Evolutionary conservation across 2,888 invertebrate species (phyloP), one percentile per base, ranked within the genome.

Genomic region (Volucella zonaria): DNA sequence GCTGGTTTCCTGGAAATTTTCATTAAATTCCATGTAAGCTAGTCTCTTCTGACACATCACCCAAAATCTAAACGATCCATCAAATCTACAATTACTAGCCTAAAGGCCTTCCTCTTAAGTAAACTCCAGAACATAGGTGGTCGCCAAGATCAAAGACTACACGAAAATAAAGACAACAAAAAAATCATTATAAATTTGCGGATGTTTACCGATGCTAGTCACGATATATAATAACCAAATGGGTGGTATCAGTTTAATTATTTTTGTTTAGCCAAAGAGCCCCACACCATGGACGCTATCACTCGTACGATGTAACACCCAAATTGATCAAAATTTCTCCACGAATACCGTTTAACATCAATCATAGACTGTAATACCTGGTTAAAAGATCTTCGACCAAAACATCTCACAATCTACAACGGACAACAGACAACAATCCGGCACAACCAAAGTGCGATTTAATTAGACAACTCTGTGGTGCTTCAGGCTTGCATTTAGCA

Each of bases 261-360:
- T 66, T 73, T 79, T 38, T 79, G 11, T 56, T 68, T 10, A 51
- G 59, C 67, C 15, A 51, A 51, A 42, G 49, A 38, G 42, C 42
- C 74, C 56, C 73, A 47, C 64, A 15, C 64, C 12, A 45, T 18
- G 51, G 42, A 31, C 38, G 15, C 12, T 64, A 56, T 40, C 62
- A 23, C 61, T 9, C 61, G 45, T 54, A 14, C 62, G 49, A 62
- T 49, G 51, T 52, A 71, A 76, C 73, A 77, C 73, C 73, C 56
- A 67, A 68, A 81, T 77, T 76, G 68, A 81, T 85, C 61, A 81
- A 81, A 18, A 81, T 85, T 81, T 85, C 85, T 85, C 85, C 62
- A 68, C 49, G 64, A 14, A 47, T 11, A 67, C 73, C 70, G 42
- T 75, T 75, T 64, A 81, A 58, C 61, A 76, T 62, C 66, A 73